Base-by-base conservation (phyloP, 1,140 invertebrate genomes). In the Zaprionus taronus region DNA sequence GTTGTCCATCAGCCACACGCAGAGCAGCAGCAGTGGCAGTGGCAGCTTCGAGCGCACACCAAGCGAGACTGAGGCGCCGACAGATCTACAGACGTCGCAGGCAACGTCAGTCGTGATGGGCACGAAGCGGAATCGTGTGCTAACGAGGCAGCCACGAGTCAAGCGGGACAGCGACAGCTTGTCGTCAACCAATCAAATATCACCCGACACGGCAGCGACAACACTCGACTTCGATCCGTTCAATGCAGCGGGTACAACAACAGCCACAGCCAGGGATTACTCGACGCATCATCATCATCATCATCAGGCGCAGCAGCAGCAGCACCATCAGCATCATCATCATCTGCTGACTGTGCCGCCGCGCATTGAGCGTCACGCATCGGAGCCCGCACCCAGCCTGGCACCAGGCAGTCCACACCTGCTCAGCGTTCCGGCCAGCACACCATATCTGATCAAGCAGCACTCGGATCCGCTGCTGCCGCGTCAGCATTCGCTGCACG, bases 91-190 rank as follows among this genome's bases (percentile, higher is more conserved):
- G 58, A 79, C 49, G 12, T 56, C 66, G 44, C 80, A 87, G 44
- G 70, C 81, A 5, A 57, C 85, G 2, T 28, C 47, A 11, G 69
- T 38, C 12, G 77, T 82, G 44, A 94, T 94, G 92, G 94, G 94
- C 28, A 93, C 93, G 6, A 95, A 95, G 91, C 90, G 95, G 36
- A 94, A 95, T 67, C 93, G 95, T 14, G 93, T 95, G 26, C 87
- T 96, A 3, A 95, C 95, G 85, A 93, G 96, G 26, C 96, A 96
- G 76, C 95, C 94, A 5, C 93, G 95, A 26, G 94, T 96, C 41
- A 96, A 96, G 82, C 94, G 95, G 31, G 95, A 95, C 77, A 93
- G 93, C 74, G 95, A 95, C 77, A 92, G 91, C 53, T 57, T 92
- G 14, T 91, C 91, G 34, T 91, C 78, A 17, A 91, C 75, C 1